A percentile compares a stretch with the other conserved stretches of the same genome.
Evolutionary conservation across 2,797 vertebrate species (phyloP).

Genomic region (Hyperoplus immaculatus): DNA sequence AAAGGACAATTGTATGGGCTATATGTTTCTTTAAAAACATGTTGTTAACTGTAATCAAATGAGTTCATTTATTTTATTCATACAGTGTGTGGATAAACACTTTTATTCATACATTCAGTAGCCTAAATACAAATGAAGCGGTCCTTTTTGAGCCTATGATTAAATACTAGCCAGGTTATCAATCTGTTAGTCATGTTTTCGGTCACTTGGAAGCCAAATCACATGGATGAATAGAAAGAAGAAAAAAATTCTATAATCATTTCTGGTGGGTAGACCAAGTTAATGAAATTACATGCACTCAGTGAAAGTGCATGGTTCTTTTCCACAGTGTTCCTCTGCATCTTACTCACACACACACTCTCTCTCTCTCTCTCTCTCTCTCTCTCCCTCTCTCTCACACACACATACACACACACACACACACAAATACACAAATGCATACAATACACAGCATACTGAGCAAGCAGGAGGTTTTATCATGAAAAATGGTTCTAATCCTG

Average conservation of each 20-base stretch:
- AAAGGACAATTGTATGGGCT: no score
- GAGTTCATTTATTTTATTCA: neutral
- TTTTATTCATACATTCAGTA: neutral
- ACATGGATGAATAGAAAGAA: neutral
- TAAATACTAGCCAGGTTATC: neutral
- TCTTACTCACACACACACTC: constrained; percentile 7
- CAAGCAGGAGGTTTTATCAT: constrained; percentile 55
- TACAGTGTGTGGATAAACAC: neutral
- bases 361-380: no score
- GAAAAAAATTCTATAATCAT: constrained; percentile 20
- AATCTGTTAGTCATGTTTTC: constrained; percentile 11
- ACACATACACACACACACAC: neutral
- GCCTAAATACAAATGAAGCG: neutral
- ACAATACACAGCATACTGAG: constrained; percentile 23
- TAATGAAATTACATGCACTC: constrained; percentile 58
- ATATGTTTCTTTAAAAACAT: neutral
- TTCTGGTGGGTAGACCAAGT: constrained; percentile 30
- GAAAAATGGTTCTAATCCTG: constrained; percentile 71
- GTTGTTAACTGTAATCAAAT: neutral
- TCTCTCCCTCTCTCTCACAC: no score
- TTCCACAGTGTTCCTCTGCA: constrained; percentile 22
- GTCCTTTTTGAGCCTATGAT: neutral
- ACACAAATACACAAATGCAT: constrained; percentile 8
- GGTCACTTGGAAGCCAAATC: constrained; percentile 23
- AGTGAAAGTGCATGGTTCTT: constrained; percentile 42